phyloP scores from a whole-genome alignment of 2,113 vertebrate genomes.

The Aleadryas rufinucha region DNA sequence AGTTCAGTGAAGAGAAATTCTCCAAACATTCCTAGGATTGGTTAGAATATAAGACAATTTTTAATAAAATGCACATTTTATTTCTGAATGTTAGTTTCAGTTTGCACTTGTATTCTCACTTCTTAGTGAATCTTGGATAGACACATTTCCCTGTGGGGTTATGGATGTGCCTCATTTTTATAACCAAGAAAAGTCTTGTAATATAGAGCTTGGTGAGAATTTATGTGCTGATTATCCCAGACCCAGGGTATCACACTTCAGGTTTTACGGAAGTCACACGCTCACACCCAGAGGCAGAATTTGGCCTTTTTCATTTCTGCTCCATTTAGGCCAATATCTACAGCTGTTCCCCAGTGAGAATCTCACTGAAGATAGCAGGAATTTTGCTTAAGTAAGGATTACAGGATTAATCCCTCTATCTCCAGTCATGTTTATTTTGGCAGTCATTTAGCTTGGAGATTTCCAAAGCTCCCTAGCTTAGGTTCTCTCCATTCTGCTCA shows the following conservation, averaged over 20 bases:
- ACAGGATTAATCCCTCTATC: slow-evolving; percentile 45
- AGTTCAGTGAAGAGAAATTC: neutral
- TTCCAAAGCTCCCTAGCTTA: neutral
- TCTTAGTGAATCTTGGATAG: neutral
- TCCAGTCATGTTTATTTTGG: slow-evolving; percentile 39
- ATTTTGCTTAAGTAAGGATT: slow-evolving; percentile 50
- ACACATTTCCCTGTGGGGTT: neutral
- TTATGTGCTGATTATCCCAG: neutral
- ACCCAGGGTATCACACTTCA: neutral
- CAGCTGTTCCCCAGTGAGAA: neutral
- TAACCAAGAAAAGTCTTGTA: neutral
- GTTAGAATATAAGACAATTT: neutral
- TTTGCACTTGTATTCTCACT: neutral
- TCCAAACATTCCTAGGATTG: neutral
- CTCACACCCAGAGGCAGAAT: neutral
- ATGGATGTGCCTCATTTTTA: neutral
- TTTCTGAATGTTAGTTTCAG: neutral
- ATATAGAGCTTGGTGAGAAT: neutral
- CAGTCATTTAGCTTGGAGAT: neutral
- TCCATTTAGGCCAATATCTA: slow-evolving; percentile 33
- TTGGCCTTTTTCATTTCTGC: slow-evolving; percentile 15
- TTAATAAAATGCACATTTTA: neutral
- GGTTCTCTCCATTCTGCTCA: neutral
- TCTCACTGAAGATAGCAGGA: slow-evolving; percentile 15
- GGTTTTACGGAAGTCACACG: neutral